Evolutionary conservation across 2,797 vertebrate genomes (phyloP), one percentile per base, ranked within the genome.

Genomic region (Geotrypetes seraphini): DNA sequence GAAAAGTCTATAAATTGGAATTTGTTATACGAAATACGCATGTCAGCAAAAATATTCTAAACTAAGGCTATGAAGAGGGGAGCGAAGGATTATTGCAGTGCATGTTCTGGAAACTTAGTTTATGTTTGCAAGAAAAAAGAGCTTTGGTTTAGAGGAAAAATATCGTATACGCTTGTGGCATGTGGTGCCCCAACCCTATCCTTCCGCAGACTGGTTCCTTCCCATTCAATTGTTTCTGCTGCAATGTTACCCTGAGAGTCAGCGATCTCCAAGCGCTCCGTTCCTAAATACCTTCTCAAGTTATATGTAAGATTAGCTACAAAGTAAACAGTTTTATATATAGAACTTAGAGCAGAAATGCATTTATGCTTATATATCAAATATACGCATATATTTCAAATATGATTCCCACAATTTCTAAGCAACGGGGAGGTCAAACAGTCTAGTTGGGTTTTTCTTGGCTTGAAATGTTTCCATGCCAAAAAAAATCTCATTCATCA

Each of bases 221-320:
- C 50, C 42, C 48, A 25, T 7, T 2, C 57, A 11, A 63, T 66
- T 73, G 70, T 77, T 57, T 32, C 3, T 28, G 15, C 54, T 51
- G 45, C 53, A 41, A 57, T 54, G 69, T 63, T 56, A 46, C 57
- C 37, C 21, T 36, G 16, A 29, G 42, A 19, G 0, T 0, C 2
- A 22, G 43, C 23, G 45, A 38, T 32, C 40, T 22, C 6, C 17
- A 16, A 24, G 17, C 1, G 10, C 19, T n/a, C 9, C 15, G 19
- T 19, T 16, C 0, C 0, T 1, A 8, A 31, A 28, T 18, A 36
- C 10, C 23, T 6, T 7, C 19, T 39, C 10, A 6, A 6, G 25
- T 24, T 3, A 25, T 14, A 13, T 8, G 10, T 8, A 25, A 8
- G 5, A n/a, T n/a, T n/a, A n/a, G n/a, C n/a, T n/a, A n/a, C n/a